Conservation (phyloP, 2,113 vertebrate species). For the Zosterops pallidus region DNA sequence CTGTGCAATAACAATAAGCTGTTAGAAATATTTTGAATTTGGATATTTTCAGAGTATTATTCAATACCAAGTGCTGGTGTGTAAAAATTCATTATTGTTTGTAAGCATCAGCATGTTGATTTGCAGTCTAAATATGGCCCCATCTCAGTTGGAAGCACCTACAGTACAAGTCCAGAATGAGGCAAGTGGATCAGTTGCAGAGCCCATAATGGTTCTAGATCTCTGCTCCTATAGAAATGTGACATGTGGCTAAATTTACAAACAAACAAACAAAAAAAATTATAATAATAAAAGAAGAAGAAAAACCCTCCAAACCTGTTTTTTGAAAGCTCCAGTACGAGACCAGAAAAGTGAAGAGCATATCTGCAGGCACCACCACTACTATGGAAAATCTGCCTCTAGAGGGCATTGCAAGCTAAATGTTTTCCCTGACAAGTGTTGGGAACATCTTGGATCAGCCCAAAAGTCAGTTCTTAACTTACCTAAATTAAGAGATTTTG, state of each 20-base stretch:
- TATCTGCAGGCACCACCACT: background rate
- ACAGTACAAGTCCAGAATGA: background rate
- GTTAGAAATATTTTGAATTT: background rate
- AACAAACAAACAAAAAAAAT: fast-evolving
- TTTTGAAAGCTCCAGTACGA: background rate
- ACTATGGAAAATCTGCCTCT: conserved; percentile 27
- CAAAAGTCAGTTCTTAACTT: background rate
- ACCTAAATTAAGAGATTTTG: conserved; percentile 9
- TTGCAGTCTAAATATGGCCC: background rate
- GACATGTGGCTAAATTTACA: background rate
- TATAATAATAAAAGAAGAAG: fast-evolving
- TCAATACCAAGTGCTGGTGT: background rate
- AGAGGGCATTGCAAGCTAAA: conserved; percentile 67
- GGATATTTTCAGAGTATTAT: background rate
- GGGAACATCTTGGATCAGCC: background rate
- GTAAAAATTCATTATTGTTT: background rate
- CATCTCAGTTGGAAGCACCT: background rate
- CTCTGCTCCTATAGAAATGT: background rate
- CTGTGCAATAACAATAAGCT: background rate
- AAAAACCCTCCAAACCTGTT: background rate
- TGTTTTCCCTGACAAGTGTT: background rate
- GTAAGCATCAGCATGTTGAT: background rate
- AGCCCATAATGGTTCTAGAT: background rate
- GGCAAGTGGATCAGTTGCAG: background rate
- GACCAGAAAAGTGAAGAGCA: background rate